Evolutionary conservation across 1,140 invertebrate species (phyloP), one percentile per base, ranked within the genome.

Genomic region (Megalopta genalis): DNA sequence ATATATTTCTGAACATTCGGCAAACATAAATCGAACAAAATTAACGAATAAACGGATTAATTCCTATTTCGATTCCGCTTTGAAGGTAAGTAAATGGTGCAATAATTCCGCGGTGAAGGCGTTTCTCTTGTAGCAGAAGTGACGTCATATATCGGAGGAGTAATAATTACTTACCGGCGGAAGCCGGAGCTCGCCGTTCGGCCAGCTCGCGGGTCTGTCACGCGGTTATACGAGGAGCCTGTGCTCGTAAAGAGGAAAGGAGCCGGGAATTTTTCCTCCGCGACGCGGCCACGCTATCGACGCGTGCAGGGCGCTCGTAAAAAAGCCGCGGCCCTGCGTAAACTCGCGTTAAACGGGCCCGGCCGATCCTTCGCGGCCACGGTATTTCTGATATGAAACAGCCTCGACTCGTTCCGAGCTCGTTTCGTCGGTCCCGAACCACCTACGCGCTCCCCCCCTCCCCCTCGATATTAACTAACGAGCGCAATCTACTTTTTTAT

Each of bases 241-340:
- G 54, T 23, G 71, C 59, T 85, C 84, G 84, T 85, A 85, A 85
- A 84, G 78, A 23, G 60, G 66, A 62, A 25, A 57, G 65, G 59
- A 77, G 42, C 65, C 60, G 60, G 72, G 80, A 82, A 86, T 85
- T 86, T 86, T 86, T 85, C 59, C 63, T n/a, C 57, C 49, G 49
- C n/a, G 69, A 66, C 63, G 59, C 49, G 67, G 69, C 64, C 18
- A n/a, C 60, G 52, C 78, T 82, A 86, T 86, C 84, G 82, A 85
- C 69, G 80, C 79, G 72, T 77, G 77, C 83, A 82, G 72, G 25
- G 25, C 69, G 88, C 72, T 90, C 90, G 88, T 90, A 90, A 91
- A 90, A 86, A 86, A 89, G 85, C 83, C 86, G 88, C 86, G 83
- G 87, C 37, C 88, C 89, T 88, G 87, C 88, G 90, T 91, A 81